Evolutionary conservation across 2,113 vertebrate genomes (phyloP).

Genomic region (Clupea harengus): DNA sequence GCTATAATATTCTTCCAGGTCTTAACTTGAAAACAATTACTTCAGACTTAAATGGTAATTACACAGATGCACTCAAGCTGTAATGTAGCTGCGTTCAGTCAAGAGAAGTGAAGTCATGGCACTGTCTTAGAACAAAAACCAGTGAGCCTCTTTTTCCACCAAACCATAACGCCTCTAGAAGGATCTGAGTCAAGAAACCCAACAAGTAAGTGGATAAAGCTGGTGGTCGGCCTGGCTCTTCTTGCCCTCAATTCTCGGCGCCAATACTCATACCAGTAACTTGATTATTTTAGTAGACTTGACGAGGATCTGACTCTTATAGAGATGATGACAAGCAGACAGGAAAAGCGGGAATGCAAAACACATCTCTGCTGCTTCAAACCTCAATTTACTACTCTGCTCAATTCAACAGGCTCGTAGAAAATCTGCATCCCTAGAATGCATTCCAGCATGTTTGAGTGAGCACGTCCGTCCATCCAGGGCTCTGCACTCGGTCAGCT

Average conservation of each 20-base stretch:
- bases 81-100: slow-evolving; percentile 1
- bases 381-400: background rate
- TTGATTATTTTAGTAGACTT: background rate
- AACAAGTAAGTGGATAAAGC: slow-evolving; percentile 18
- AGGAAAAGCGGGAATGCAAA: background rate
- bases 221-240: background rate
- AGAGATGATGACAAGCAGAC: slow-evolving; percentile 3
- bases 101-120: slow-evolving; percentile 23
- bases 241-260: background rate
- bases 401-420: background rate
- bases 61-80: slow-evolving; percentile 31
- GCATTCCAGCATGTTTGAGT: background rate
- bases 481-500: background rate
- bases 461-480: background rate
- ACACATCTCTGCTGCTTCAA: background rate
- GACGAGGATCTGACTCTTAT: background rate
- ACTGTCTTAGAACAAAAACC: slow-evolving; percentile 16
- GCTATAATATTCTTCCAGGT: slow-evolving; percentile 42
- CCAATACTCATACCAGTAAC: slow-evolving; percentile 1
- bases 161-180: slow-evolving; percentile 12
- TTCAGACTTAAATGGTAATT: slow-evolving; percentile 47
- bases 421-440: background rate
- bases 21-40: slow-evolving; percentile 56
- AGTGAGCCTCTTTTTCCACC: slow-evolving; percentile 1
- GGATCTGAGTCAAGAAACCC: background rate